These are phyloP conservation scores for Platysternon megacephalum DNA, from an alignment of 2,113 vertebrate genomes.

Conservation along the genomic window DNA sequence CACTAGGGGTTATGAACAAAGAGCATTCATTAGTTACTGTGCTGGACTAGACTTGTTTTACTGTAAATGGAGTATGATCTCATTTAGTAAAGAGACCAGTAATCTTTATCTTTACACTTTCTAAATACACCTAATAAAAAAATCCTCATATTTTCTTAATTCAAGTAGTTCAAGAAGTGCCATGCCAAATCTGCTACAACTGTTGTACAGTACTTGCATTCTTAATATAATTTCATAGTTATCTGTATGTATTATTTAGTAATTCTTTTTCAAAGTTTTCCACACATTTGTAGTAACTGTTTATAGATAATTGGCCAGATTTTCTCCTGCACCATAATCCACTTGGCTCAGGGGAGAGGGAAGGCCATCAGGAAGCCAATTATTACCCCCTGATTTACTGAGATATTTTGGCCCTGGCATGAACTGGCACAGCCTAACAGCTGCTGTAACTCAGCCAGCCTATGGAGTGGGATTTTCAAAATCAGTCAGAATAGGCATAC, in stretches of 20 bases:
- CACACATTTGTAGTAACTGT: background rate
- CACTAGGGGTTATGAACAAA: background rate
- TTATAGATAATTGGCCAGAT: background rate
- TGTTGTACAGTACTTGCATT: background rate
- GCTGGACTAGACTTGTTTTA: background rate
- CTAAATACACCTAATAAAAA: background rate
- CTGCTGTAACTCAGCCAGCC: too few relatives aligned
- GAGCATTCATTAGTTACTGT: background rate
- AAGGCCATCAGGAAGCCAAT: accelerated
- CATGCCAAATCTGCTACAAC: background rate
- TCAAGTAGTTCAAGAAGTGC: background rate
- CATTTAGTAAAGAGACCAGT: accelerated
- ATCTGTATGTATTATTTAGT: background rate
- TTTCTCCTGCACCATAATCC: background rate
- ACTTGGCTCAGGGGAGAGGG: background rate
- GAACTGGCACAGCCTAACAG: too few relatives aligned
- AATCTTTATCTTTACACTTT: background rate
- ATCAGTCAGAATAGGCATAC: too few relatives aligned
- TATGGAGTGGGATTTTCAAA: too few relatives aligned
- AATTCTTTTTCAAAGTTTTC: background rate
- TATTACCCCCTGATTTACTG: background rate
- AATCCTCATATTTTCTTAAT: background rate
- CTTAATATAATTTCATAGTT: background rate
- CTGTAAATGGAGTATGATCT: background rate
- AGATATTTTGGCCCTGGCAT: background rate